Evolutionary conservation across 23 tunicate species (phyloP), one percentile per base, ranked within the genome.

Genomic region (Ciona savignyi): DNA sequence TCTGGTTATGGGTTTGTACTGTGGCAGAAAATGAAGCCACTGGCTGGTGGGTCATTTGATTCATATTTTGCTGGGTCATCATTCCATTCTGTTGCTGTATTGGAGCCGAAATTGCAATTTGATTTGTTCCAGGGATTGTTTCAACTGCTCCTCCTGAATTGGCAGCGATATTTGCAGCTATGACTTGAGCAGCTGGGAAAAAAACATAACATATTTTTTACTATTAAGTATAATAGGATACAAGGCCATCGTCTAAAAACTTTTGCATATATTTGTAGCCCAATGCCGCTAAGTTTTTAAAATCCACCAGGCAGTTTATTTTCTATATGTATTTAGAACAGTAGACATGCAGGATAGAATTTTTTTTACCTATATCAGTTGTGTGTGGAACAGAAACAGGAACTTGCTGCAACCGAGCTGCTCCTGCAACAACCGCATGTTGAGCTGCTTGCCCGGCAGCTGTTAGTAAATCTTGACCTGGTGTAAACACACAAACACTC

Each of bases 41-140:
- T 34, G 89, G 89, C 62, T 76, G 89, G 9, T 63, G 81, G 3
- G 77, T 67, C 75, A 82, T 65, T 82, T 68, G 80, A 70, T 75
- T 82, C 49, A 82, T 4, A 30, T 62, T 63, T 15, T 74, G 70
- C 32, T 77, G 89, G 0, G 62, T 73, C 4, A 77, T 64, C 71
- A 72, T 70, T 33, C 60, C 65, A 34, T 66, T 77, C 27, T 69
- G 35, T n/a, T 73, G 78, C 1, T 73, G 73, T 30, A 81, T 81
- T 29, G 77, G 73, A 2, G 67, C 85, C 1, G 85, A 65, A 9
- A 81, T 49, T 1, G 78, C 85, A 30, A 74, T 69, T 75, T 82
- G 87, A 27, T 74, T 74, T 2, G 70, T 51, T 25, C 62, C 87
- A 33, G 75, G 77, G 23, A 83, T 76, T 4, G 77, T 32, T 83